Evolutionary conservation across 2,888 invertebrate genomes (phyloP).

Genomic region (Pandemis corylana): DNA sequence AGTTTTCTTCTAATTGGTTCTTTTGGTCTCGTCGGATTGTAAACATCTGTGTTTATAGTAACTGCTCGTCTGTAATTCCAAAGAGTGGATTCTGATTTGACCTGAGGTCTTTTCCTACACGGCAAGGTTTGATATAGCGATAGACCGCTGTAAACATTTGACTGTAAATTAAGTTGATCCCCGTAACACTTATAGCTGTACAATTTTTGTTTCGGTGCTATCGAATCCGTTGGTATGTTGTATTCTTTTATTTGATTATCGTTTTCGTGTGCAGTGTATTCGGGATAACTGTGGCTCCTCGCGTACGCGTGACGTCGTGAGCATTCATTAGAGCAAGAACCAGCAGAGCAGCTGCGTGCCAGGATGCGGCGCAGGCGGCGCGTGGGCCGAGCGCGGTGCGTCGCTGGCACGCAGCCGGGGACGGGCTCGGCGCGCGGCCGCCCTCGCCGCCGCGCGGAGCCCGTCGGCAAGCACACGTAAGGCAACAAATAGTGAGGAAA

Average conservation of each 20-base stretch:
- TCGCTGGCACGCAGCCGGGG: constrained; percentile 39
- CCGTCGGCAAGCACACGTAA: constrained; percentile 57
- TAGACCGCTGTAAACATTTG: constrained; percentile 47
- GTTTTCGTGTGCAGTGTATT: constrained; percentile 61
- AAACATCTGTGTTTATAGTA: constrained; percentile 48
- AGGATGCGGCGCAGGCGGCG: constrained; percentile 62
- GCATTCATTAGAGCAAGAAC: constrained; percentile 60
- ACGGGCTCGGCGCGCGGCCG: constrained; percentile 48
- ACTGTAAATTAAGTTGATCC: constrained; percentile 48
- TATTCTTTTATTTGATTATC: constrained; percentile 69
- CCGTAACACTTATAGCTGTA: constrained; percentile 24
- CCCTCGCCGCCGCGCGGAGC: constrained; percentile 57
- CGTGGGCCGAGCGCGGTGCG: constrained; percentile 56
- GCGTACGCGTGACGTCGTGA: constrained; percentile 61
- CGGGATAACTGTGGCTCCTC: constrained; percentile 70
- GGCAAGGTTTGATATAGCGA: constrained; percentile 42
- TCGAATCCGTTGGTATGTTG: constrained; percentile 58
- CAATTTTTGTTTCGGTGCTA: constrained; percentile 38
- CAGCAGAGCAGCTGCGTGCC: constrained; percentile 70
- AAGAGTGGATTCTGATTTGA: constrained; percentile 17
- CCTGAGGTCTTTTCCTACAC: constrained; percentile 44
- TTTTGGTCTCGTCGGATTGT: constrained; percentile 44
- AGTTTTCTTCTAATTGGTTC: constrained; percentile 50
- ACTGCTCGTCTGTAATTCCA: constrained; percentile 39
- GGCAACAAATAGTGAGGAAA: constrained; percentile 60